Evolutionary conservation across 2,113 vertebrate species (phyloP), one percentile per base, ranked within the genome.

Genomic region (Chaetodon trifascialis): DNA sequence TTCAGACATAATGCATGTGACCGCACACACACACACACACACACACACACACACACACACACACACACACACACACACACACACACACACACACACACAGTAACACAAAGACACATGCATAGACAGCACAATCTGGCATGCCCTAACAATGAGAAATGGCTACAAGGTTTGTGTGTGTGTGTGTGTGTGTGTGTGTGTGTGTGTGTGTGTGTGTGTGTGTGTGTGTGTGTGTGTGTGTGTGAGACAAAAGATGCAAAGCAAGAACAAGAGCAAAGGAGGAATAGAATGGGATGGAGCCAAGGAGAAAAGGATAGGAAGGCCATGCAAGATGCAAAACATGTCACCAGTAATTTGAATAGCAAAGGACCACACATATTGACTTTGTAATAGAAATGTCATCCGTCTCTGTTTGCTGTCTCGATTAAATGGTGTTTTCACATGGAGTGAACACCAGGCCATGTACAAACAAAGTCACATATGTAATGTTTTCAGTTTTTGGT

Each of bases 71-170:
- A 16, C 56, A 16, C 73, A 69, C 73, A 75, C 74, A 49, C 30
- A 64, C 60, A 68, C 80, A 64, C 54, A 78, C 54, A 75, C 69
- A 64, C 73, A 79, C 84, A 62, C 30, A 66, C 63, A 14, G 17
- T 49, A 58, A 65, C 76, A 79, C 73, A 67, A 36, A 47, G n/a
- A 75, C 83, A 68, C 25, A 66, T 15, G 44, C 40, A 40, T 66
- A 67, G 67, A 76, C 83, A 83, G 68, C 70, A 77, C 79, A 85
- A 80, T 79, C 76, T 85, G 86, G 79, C 76, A 79, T 70, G 15
- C 36, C 76, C 66, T 88, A 88, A 90, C 82, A 83, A 88, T 84
- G 88, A 89, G 86, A 68, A 91, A 89, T 88, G 78, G 72, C 68
- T 84, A 58, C 54, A 65, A 70, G n/a, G 55, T 62, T 17, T 59